Base-by-base conservation (phyloP, 1,140 invertebrate species). In the Thrips palmi region DNA sequence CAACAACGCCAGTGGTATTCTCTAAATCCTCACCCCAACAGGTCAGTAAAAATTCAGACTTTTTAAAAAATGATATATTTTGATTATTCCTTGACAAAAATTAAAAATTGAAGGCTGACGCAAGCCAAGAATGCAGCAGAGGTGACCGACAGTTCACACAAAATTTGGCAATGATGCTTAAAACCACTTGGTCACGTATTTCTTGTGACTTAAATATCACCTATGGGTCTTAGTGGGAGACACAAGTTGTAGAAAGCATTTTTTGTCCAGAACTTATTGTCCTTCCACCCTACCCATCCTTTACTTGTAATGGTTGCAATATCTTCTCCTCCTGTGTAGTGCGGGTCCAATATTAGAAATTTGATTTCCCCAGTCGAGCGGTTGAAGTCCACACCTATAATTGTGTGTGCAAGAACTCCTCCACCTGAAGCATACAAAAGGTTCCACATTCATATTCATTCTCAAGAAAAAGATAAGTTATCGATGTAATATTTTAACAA, bases 341-440 rank as follows among this genome's bases (percentile, higher is more conserved):
- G 96, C 1, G 96, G 96, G 70, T 99, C 96, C 5, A 99, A 60
- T 45, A 99, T 87, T 1, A 99, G 58, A 63, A 91, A 98, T 48
- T 79, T 77, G 0, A 80, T 64, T 41, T 88, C 76, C 21, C 69
- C 72, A 11, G 72, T 78, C 21, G 67, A 56, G 38, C 77, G 65
- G 53, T 91, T 80, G 49, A 80, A 89, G 53, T 85, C 78, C 2
- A 98, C 73, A 3, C 96, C 96, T 40, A 98, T 62, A 42, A 99
- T 97, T 23, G 94, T 98, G 52, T 99, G 93, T 14, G 96, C 96
- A 44, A 97, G 63, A 20, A 93, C 86, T 47, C 93, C 93, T 18
- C 96, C 96, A 51, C 92, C 86, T 87, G 50, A 30, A 56, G n/a
- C n/a, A n/a, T 46, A 49, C 33, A 51, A 56, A 52, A 15, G 31